These are phyloP conservation scores for Trichonephila clavipes DNA, from an alignment of 1,140 invertebrate genomes.

Conservation along the genomic window DNA sequence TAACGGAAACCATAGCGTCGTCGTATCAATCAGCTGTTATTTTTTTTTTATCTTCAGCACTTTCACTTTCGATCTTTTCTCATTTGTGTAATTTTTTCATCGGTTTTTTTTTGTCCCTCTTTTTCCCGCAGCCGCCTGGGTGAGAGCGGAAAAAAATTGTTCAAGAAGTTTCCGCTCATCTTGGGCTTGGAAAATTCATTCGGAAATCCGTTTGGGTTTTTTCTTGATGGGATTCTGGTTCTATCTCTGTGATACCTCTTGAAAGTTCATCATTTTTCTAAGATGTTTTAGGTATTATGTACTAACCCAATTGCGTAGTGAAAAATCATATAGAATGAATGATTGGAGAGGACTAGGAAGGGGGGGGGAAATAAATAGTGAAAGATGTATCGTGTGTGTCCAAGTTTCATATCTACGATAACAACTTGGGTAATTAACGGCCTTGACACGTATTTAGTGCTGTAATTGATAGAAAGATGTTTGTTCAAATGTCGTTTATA, in stretches of 20 bases:
- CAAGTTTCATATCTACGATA: no score
- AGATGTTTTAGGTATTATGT: no score
- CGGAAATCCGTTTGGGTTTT: background rate
- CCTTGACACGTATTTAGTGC: no score
- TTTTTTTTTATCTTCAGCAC: background rate
- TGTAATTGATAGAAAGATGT: no score
- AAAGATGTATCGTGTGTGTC: no score
- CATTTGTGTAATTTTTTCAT: background rate
- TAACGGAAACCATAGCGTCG: background rate
- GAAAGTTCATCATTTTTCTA: background rate
- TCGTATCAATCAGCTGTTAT: background rate
- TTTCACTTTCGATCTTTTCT: background rate
- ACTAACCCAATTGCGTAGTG: no score
- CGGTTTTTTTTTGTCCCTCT: background rate
- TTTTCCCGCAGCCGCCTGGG: slow-evolving; percentile 6
- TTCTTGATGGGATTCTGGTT: background rate
- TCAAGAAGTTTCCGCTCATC: slow-evolving; percentile 14
- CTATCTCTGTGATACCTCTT: background rate
- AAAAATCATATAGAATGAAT: no score
- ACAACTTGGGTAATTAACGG: no score
- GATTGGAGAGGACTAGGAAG: no score
- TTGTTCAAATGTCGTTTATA: no score
- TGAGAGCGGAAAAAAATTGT: background rate
- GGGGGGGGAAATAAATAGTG: no score
- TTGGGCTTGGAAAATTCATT: background rate